These are phyloP conservation scores for Corvus cornix DNA, from an alignment of 2,113 vertebrate genomes.

Conservation along the genomic window DNA sequence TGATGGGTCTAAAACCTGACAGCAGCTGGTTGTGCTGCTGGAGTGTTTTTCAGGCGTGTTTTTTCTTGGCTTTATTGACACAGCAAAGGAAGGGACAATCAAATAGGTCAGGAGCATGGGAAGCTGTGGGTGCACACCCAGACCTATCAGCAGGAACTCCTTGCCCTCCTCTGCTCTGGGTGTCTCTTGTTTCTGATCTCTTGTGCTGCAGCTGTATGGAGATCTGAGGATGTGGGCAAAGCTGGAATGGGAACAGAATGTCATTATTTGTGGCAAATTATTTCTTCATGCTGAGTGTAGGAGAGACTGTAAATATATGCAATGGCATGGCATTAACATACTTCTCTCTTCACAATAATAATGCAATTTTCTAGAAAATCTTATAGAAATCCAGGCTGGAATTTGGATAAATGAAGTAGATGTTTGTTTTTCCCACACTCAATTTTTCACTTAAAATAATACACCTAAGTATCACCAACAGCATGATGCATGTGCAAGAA, in stretches of 20 bases:
- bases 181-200: background rate
- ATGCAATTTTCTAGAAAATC: background rate
- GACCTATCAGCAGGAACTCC: background rate
- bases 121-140: background rate
- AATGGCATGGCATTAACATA: background rate
- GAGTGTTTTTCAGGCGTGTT: background rate
- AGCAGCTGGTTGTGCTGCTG: background rate
- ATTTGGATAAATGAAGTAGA: background rate
- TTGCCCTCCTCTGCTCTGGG: background rate
- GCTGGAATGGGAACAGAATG: constrained; percentile 20
- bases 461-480: background rate
- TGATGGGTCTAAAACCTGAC: background rate
- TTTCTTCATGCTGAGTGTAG: background rate
- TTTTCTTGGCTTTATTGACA: background rate
- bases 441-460: background rate
- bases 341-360: background rate
- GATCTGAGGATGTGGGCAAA: constrained; percentile 15
- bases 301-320: background rate
- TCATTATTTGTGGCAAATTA: background rate
- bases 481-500: background rate
- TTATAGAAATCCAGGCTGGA: background rate
- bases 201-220: background rate
- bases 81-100: background rate
- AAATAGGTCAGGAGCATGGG: background rate
- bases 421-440: background rate